Evolutionary conservation across 2,113 vertebrate species (phyloP).

Genomic region (Etheostoma cragini): DNA sequence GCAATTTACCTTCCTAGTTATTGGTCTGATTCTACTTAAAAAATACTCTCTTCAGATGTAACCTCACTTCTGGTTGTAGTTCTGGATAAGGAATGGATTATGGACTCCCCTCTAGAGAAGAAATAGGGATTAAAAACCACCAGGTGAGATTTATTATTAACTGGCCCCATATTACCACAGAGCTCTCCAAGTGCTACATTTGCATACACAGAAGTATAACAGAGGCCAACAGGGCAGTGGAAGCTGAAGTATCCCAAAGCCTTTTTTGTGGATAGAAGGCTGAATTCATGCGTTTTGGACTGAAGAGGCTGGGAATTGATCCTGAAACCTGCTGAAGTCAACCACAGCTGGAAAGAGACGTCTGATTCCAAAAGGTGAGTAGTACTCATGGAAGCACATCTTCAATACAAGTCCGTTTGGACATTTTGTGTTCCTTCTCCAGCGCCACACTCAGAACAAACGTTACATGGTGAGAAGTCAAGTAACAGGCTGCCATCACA

Average conservation of each 20-base stretch:
- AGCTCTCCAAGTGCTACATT: not conserved
- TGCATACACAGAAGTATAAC: not conserved
- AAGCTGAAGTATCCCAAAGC: not conserved
- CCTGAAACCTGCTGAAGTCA: not conserved
- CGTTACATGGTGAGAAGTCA: too few relatives aligned
- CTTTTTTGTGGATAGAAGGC: not conserved
- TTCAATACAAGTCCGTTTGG: not conserved
- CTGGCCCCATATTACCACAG: not conserved
- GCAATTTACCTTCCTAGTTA: not conserved
- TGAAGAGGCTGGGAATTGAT: conserved; percentile 5
- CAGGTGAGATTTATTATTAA: conserved; percentile 40
- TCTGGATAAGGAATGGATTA: conserved; percentile 14
- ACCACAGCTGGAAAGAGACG: conserved; percentile 5
- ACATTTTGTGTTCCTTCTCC: too few relatives aligned
- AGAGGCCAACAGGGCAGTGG: not conserved
- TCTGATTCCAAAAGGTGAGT: conserved; percentile 33
- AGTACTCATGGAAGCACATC: not conserved
- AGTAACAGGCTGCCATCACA: too few relatives aligned
- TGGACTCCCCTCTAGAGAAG: conserved; percentile 2
- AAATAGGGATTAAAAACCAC: conserved; percentile 4
- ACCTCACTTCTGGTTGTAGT: not conserved
- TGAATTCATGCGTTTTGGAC: not conserved
- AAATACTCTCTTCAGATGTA: not conserved
- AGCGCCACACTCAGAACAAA: too few relatives aligned
- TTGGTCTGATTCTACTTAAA: not conserved